These are phyloP conservation scores for Dicaeum eximium DNA, from an alignment of 2,113 vertebrate species.

Conservation along the genomic window DNA sequence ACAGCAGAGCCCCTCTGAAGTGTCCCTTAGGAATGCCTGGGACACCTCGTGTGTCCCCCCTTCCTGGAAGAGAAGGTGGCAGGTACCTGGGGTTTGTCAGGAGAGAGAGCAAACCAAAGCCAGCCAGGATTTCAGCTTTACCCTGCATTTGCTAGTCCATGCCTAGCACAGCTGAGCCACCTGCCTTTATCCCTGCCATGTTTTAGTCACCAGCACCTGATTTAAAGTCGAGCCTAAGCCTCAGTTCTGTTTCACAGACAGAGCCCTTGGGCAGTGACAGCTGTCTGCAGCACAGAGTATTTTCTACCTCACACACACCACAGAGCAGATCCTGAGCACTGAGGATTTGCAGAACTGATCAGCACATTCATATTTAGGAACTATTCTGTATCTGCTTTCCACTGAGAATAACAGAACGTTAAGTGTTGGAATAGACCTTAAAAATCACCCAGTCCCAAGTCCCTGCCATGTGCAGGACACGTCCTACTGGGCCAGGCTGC, in stretches of 20 bases:
- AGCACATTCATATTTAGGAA: not conserved
- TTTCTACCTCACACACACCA: not conserved
- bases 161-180: not conserved
- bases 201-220: not conserved
- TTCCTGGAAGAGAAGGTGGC: too few relatives aligned
- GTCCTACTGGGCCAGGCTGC: not conserved
- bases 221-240: not conserved
- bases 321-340: not conserved
- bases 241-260: not conserved
- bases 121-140: not conserved
- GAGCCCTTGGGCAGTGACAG: not conserved
- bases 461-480: not conserved
- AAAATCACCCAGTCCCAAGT: not conserved
- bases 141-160: not conserved
- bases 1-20: not conserved
- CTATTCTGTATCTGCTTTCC: not conserved
- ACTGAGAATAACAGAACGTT: not conserved
- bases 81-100: not conserved
- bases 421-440: not conserved
- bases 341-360: not conserved
- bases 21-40: not conserved
- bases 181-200: not conserved
- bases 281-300: not conserved
- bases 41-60: not conserved
- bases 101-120: not conserved